Percentiles rank a stretch among this genome's conserved stretches.
Conservation (phyloP, 2,113 vertebrate genomes). For the Dipodomys stephensi region DNA sequence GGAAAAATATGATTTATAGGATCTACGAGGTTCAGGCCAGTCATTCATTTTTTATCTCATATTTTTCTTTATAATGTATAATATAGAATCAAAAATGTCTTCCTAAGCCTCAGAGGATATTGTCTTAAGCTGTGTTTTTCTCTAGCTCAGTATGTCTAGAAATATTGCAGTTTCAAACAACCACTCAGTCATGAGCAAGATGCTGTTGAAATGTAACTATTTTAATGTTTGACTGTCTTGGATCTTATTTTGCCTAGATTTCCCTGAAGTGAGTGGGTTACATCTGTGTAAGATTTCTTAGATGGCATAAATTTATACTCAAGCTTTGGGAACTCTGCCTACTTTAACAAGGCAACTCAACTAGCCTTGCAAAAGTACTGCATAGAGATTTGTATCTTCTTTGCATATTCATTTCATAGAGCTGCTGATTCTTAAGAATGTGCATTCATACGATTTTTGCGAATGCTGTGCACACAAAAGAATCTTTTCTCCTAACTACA, state of each 20-base stretch:
- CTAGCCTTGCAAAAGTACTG: conserved; percentile 49
- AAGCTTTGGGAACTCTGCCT: conserved; percentile 51
- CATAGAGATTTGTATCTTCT: conserved; percentile 47
- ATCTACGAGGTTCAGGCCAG: neutral
- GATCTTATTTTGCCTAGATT: conserved; percentile 70
- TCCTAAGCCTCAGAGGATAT: conserved; percentile 35
- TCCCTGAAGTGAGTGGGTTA: conserved; percentile 56
- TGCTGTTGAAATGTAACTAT: conserved; percentile 60
- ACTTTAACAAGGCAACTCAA: conserved; percentile 65
- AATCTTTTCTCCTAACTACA: neutral
- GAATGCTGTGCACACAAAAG: conserved; percentile 35
- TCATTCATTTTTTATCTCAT: conserved; percentile 50
- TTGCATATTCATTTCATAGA: conserved; percentile 75
- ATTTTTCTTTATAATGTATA: conserved; percentile 52
- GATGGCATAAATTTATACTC: conserved; percentile 60
- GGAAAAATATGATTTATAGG: conserved; percentile 49
- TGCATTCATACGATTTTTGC: conserved; percentile 62
- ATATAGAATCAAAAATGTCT: conserved; percentile 58
- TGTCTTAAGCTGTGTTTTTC: conserved; percentile 43
- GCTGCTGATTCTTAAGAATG: conserved; percentile 65
- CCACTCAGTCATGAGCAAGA: conserved; percentile 33
- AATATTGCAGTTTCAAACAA: conserved; percentile 57
- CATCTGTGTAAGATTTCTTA: conserved; percentile 60
- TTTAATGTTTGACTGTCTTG: conserved; percentile 62
- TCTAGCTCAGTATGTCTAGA: conserved; percentile 48